Evolutionary conservation across 2,113 vertebrate genomes (phyloP), one percentile per base, ranked within the genome.

Genomic region (Telmatochromis sp.): DNA sequence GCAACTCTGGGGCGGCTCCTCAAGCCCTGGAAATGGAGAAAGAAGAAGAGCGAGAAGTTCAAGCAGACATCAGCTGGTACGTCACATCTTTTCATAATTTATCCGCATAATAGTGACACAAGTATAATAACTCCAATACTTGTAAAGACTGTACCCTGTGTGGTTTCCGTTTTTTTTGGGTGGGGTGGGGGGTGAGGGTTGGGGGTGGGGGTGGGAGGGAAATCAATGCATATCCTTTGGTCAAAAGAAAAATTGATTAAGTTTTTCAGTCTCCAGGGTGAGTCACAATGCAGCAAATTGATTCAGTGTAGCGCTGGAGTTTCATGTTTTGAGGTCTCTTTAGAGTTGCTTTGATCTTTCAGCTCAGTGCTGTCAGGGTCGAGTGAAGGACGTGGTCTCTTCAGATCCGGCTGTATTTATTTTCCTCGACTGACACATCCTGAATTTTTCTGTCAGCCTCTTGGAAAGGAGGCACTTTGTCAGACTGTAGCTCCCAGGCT

Each of bases 11-110:
- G 98, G 42, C 97, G 98, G 87, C 95, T 99, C 91, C 98, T 99
- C 95, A 99, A 99, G 90, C 99, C 99, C 21, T 99, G 99, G 99
- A 99, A 99, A 86, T 99, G 99, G 99, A 98, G 98, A 95, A 99
- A 99, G 98, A 99, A 98, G 97, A 99, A 99, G 97, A 99, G 98
- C 2, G 98, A 99, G 88, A 99, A 98, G 95, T 99, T 99, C 92
- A 99, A 99, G 92, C 99, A 99, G 92, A 99, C 98, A 3, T 99
- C 98, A 58, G 98, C 98, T 93, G 99, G 99, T 99, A 97, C 85
- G 81, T 37, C 13, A 26, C 3, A 3, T 50, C 35, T 84, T 54
- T 80, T 23, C 45, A 31, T 31, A 37, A 42, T 81, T 47, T 37
- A 14, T 40, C 63, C 2, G 37, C 23, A 78, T 50, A 12, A 50